Conservation (phyloP, 2,888 invertebrate genomes). For the Drosophila acutilabella region DNA sequence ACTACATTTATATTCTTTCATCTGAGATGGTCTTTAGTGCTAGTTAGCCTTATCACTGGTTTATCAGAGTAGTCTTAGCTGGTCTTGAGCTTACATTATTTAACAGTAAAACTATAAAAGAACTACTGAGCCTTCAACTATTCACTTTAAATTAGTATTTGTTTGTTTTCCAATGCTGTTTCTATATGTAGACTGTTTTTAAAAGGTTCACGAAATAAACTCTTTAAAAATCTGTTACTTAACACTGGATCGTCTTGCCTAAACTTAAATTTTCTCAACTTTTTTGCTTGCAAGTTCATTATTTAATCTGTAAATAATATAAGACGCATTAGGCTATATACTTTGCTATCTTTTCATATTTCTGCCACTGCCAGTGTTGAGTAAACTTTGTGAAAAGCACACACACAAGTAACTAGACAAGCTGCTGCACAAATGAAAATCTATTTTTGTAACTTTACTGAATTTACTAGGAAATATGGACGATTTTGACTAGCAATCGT, state of each 20-base stretch:
- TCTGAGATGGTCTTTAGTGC: too few species aligned
- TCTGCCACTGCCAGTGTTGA: constrained; percentile 4
- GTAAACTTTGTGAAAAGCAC: constrained; percentile 33
- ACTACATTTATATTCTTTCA: not conserved
- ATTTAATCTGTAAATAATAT: constrained; percentile 14
- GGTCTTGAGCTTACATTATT: too few species aligned
- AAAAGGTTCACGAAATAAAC: too few species aligned
- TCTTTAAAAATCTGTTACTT: too few species aligned
- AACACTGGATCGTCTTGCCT: not conserved
- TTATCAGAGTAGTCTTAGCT: not conserved
- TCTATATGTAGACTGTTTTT: too few species aligned
- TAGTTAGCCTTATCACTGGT: not conserved
- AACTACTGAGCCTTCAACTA: too few species aligned
- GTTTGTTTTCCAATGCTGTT: too few species aligned
- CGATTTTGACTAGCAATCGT: constrained; percentile 49
- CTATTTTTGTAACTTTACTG: constrained; percentile 67
- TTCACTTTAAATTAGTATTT: too few species aligned
- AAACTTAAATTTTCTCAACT: not conserved
- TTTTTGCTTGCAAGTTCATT: constrained; percentile 7
- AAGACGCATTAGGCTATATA: not conserved
- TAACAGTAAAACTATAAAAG: too few species aligned
- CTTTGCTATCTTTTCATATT: not conserved
- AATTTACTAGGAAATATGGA: constrained; percentile 49
- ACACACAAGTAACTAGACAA: constrained; percentile 44
- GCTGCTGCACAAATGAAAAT: constrained; percentile 72